Base-by-base conservation (phyloP, 1,140 invertebrate genomes). In the Ganaspis sp. region DNA sequence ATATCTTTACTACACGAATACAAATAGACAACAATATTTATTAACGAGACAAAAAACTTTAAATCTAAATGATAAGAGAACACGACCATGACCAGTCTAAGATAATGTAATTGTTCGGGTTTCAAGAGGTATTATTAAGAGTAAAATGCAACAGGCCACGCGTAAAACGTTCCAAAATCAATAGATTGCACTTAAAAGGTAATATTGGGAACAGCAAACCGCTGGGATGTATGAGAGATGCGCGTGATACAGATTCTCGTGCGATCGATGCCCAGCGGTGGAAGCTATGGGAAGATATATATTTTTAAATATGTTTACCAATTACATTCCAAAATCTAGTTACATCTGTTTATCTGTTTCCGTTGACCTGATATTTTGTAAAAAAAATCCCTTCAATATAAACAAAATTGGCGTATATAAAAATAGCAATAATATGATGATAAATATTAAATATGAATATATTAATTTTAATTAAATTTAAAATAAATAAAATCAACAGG, bases 101-200 rank as follows among this genome's bases (percentile, higher is more conserved):
- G 21, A 26, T 12, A 29, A 23, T 26, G 21, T 9, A 64, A 23
- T 64, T 26, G 54, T 12, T 9, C 21, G 4, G 9, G 21, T 64
- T 26, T 3, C 29, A 64, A 26, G 15, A 26, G 4, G 26, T 15
- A 17, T 17, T 49, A 49, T 49, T 49, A 49, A 49, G 23, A 23
- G 21, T 5, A 64, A 64, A 64, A 64, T 15, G 54, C 21, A 64
- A 64, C 54, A 26, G 54, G 26, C 54, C 23, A 26, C 54, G 54
- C 23, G 23, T 64, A 64, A 64, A 64, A 64, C 54, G 29, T 26
- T 26, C 21, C 23, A 64, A 64, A 64, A 64, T 64, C 54, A 64
- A 64, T 64, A 64, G 54, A 64, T 64, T 64, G 54, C 54, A 64
- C 54, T 64, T 64, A 64, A 64, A 64, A 29, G 54, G 54, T 64